Conservation (phyloP, 2,797 vertebrate genomes). For the Ctenochaetus hawaiiensis region DNA sequence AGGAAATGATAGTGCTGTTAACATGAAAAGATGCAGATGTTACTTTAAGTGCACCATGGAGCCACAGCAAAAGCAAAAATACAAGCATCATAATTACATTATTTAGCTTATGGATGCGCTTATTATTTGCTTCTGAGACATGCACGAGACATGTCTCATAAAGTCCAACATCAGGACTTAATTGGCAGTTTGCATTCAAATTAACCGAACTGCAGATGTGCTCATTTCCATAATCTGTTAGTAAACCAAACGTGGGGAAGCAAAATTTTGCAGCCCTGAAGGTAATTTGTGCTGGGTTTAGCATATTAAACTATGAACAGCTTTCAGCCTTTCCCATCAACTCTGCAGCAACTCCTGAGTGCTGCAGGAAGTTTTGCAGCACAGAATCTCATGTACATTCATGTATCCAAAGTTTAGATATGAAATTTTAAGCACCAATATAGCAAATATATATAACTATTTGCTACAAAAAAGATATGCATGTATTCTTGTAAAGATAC, state of each 20-base stretch:
- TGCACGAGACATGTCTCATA: background rate
- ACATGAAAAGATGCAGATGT: conserved; percentile 3
- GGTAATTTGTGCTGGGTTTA: conserved; percentile 32
- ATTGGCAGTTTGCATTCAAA: conserved; percentile 27
- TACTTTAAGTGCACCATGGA: background rate
- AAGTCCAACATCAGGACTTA: conserved; percentile 14
- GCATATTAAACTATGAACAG: conserved; percentile 7
- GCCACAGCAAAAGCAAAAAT: background rate
- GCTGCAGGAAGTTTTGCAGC: background rate
- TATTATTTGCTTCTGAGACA: background rate
- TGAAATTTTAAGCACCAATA: no score
- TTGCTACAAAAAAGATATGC: no score
- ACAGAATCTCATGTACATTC: background rate
- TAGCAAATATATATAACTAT: no score
- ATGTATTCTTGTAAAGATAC: no score
- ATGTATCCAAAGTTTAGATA: background rate
- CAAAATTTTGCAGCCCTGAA: conserved; percentile 7
- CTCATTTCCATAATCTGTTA: conserved; percentile 35
- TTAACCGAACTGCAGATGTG: conserved; percentile 29
- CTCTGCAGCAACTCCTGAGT: background rate
- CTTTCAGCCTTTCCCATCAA: conserved; percentile 14
- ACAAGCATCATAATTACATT: background rate
- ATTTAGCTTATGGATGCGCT: background rate
- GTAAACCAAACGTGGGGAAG: conserved; percentile 25
- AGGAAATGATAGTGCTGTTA: background rate